These are phyloP conservation scores for Lophura nycthemera DNA, from an alignment of 2,113 vertebrate species.

Conservation along the genomic window DNA sequence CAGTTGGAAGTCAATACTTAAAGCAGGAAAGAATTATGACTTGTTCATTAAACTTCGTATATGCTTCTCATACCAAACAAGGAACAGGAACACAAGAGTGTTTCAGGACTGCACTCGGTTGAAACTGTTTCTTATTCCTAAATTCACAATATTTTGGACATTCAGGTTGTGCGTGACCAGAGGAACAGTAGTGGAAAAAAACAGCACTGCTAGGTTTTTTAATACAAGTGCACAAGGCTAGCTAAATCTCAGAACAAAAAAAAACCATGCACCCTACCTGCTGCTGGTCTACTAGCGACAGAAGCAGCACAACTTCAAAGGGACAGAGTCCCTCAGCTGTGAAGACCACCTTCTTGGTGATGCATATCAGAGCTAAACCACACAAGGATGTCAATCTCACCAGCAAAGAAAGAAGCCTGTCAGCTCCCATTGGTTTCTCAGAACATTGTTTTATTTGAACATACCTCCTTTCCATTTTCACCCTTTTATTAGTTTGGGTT, in stretches of 20 bases:
- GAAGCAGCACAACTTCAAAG: background rate
- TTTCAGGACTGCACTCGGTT: background rate
- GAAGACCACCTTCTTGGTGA: background rate
- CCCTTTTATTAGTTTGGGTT: background rate
- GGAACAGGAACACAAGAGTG: background rate
- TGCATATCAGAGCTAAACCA: background rate
- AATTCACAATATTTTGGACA: background rate
- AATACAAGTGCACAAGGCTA: background rate
- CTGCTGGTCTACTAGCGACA: background rate
- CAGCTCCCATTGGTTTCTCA: background rate
- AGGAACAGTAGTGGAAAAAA: constrained; percentile 10
- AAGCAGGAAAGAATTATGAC: background rate
- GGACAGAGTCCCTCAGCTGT: background rate
- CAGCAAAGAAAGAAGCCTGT: background rate
- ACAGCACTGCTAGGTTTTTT: background rate
- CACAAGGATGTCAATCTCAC: background rate
- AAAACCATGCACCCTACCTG: background rate
- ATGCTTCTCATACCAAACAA: background rate
- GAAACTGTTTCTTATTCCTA: constrained; percentile 7
- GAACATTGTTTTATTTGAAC: background rate
- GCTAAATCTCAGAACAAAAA: background rate
- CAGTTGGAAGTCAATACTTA: background rate
- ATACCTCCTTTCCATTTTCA: background rate
- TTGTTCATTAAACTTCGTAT: background rate
- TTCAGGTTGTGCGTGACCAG: background rate